Percentiles rank a stretch among this genome's conserved stretches.
phyloP scores from a whole-genome alignment of 2,888 invertebrate species.

The Thecophora atra region DNA sequence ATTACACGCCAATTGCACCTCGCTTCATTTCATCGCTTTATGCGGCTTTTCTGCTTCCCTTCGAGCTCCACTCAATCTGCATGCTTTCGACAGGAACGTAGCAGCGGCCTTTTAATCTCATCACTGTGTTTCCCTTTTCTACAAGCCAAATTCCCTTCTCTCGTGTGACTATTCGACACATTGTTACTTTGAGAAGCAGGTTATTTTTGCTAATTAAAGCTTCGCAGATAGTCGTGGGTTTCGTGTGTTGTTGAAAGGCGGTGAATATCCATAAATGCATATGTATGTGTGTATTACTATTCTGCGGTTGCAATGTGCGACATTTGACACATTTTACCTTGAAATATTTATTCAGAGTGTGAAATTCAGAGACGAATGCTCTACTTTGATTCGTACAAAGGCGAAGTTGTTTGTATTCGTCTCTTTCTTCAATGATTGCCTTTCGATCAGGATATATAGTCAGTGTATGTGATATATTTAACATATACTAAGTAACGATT shows the following conservation, averaged over 20 bases:
- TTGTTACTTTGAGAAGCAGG: slow-evolving; percentile 21
- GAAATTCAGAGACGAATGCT: too few relatives aligned
- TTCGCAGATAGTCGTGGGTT: too few relatives aligned
- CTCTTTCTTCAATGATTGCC: too few relatives aligned
- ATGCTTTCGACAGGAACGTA: slow-evolving; percentile 9
- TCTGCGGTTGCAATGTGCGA: slow-evolving; percentile 27
- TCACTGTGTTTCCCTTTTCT: neutral
- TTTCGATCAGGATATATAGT: too few relatives aligned
- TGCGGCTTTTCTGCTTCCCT: neutral
- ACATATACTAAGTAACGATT: slow-evolving; percentile 1
- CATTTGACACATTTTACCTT: slow-evolving; percentile 20
- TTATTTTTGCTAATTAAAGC: slow-evolving; percentile 15
- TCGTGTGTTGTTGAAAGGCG: too few relatives aligned
- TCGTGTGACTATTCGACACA: slow-evolving; percentile 26
- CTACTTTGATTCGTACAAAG: neutral
- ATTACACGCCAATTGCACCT: slow-evolving; percentile 40
- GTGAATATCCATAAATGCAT: too few relatives aligned
- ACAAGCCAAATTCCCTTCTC: neutral
- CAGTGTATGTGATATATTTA: too few relatives aligned
- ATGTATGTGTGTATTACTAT: neutral
- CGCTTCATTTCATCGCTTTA: slow-evolving; percentile 19
- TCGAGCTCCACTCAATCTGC: slow-evolving; percentile 6
- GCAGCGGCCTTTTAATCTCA: neutral
- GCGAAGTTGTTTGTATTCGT: too few relatives aligned
- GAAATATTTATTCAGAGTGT: too few relatives aligned